phyloP scores from a whole-genome alignment of 1,140 invertebrate genomes.

The Teleogryllus occipitalis region DNA sequence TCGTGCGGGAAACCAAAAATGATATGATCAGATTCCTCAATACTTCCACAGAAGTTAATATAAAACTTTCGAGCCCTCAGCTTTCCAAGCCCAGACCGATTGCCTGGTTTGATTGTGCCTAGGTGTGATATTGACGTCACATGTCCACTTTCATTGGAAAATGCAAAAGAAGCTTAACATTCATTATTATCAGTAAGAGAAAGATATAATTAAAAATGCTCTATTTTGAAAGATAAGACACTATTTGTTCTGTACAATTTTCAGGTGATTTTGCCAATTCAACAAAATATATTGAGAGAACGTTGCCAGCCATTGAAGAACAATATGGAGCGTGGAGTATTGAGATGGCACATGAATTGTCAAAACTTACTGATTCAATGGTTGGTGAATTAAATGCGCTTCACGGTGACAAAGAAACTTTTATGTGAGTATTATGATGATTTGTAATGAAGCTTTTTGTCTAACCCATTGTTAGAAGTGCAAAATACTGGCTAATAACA shows the following conservation, averaged over 20 bases:
- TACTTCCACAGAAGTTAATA: too few species aligned
- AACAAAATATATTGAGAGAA: conserved; percentile 38
- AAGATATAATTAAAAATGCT: not conserved
- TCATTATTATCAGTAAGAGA: not conserved
- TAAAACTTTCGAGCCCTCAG: too few species aligned
- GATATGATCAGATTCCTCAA: too few species aligned
- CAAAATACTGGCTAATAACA: too few species aligned
- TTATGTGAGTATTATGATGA: not conserved
- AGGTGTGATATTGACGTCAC: too few species aligned
- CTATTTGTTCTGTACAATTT: not conserved
- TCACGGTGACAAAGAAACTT: not conserved
- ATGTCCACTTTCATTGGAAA: too few species aligned
- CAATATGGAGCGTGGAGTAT: conserved; percentile 46
- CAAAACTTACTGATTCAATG: conserved; percentile 37
- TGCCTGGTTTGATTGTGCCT: too few species aligned
- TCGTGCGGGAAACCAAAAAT: too few species aligned
- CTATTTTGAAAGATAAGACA: too few species aligned
- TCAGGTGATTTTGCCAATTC: conserved; percentile 38
- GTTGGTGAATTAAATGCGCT: conserved; percentile 16
- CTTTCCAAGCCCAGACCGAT: too few species aligned
- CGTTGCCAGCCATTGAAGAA: conserved; percentile 38
- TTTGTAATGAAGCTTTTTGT: not conserved
- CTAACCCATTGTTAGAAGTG: not conserved
- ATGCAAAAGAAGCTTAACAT: too few species aligned
- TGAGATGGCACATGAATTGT: conserved; percentile 47